These are phyloP conservation scores for Dione vanillae DNA, from an alignment of 2,888 invertebrate genomes.

Conservation along the genomic window DNA sequence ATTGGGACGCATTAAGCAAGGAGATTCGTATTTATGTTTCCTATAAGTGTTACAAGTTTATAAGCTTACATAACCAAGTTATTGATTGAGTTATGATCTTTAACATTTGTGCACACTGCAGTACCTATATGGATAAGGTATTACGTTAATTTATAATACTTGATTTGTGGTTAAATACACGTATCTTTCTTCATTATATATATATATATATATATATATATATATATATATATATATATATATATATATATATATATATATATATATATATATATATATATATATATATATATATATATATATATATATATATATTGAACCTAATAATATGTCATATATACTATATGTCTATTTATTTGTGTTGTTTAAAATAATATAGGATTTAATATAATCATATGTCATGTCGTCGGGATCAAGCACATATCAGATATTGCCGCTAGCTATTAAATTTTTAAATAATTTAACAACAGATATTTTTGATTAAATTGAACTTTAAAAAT, in stretches of 20 bases:
- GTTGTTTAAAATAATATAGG: too few relatives aligned
- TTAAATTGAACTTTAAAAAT: neutral
- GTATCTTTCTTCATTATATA: neutral
- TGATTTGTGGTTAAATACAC: neutral
- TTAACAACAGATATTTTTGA: neutral
- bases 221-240: too few relatives aligned
- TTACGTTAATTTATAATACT: constrained; percentile 26
- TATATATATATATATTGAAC: too few relatives aligned
- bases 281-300: too few relatives aligned
- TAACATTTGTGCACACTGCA: constrained; percentile 36
- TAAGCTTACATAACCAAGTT: constrained; percentile 45
- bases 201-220: too few relatives aligned
- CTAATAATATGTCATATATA: too few relatives aligned
- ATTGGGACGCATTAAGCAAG: constrained; percentile 37
- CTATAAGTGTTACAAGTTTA: constrained; percentile 47
- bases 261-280: too few relatives aligned
- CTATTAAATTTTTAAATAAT: neutral
- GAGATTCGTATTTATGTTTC: constrained; percentile 42
- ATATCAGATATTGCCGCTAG: neutral
- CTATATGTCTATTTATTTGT: too few relatives aligned
- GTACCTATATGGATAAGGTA: constrained; percentile 21
- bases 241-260: too few relatives aligned
- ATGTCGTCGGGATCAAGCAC: neutral
- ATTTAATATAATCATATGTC: neutral
- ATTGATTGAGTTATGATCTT: constrained; percentile 46